These are phyloP conservation scores for Atherinomorus stipes DNA, from an alignment of 2,113 vertebrate species.

Conservation along the genomic window DNA sequence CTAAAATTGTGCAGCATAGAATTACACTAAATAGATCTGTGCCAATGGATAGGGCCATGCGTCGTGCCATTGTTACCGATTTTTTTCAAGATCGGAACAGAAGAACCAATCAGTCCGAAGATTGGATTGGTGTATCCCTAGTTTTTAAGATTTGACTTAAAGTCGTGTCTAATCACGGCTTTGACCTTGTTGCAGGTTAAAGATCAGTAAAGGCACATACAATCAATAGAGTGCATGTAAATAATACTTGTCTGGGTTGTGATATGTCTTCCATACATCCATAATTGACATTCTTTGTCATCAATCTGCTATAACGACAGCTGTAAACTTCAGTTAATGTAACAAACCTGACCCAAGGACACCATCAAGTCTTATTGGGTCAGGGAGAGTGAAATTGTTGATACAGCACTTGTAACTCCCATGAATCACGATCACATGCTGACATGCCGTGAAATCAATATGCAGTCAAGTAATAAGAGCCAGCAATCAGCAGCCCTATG, in stretches of 20 bases:
- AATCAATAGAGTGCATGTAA: constrained; percentile 48
- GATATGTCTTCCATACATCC: constrained; percentile 18
- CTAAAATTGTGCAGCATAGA: no score
- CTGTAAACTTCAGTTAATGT: constrained; percentile 47
- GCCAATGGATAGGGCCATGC: no score
- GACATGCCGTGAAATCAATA: constrained; percentile 73
- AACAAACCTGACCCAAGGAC: constrained; percentile 56
- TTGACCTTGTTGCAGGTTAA: constrained; percentile 13
- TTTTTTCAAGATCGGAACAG: no score
- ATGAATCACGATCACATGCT: constrained; percentile 54
- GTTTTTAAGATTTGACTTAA: background rate
- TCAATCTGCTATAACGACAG: constrained; percentile 38
- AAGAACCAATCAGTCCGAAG: no score
- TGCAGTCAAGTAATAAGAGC: constrained; percentile 57
- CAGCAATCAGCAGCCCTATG: constrained; percentile 50
- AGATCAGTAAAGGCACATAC: constrained; percentile 10
- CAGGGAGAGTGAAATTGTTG: constrained; percentile 59
- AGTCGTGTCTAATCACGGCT: background rate
- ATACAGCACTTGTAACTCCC: constrained; percentile 59
- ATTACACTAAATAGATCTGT: no score
- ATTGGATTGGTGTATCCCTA: no score
- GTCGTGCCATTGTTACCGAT: no score
- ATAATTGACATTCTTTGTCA: constrained; percentile 26
- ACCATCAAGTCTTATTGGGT: constrained; percentile 7
- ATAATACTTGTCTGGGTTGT: background rate